A percentile compares a stretch with the other conserved stretches of the same genome.
Conservation (phyloP, 2,888 invertebrate genomes). For the Limenitis camilla region DNA sequence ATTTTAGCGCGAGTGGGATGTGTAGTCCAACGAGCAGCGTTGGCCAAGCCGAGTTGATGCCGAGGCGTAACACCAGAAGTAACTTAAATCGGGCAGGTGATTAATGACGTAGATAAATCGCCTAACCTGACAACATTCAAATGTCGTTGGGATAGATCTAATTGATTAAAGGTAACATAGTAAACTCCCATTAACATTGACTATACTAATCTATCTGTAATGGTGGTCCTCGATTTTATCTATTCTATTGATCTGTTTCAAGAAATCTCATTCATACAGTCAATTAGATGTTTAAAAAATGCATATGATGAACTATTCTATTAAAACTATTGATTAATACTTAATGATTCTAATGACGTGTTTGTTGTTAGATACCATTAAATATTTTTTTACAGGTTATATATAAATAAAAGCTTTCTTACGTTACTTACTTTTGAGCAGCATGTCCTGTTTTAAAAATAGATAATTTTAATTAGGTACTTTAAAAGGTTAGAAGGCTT, state of each 20-base stretch:
- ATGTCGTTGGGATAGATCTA: slow-evolving; percentile 1
- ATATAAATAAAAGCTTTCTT: no score
- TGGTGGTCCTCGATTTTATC: neutral
- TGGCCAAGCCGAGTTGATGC: neutral
- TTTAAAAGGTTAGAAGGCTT: no score
- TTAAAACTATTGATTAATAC: no score
- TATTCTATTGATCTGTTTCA: neutral
- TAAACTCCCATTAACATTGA: neutral
- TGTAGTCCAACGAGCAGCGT: neutral
- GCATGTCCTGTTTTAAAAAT: no score
- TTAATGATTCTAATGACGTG: no score
- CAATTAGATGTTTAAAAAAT: no score
- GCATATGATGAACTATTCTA: no score
- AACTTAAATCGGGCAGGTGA: slow-evolving; percentile 17
- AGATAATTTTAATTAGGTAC: no score
- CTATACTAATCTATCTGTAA: neutral
- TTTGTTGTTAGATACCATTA: no score
- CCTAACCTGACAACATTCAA: slow-evolving; percentile 7
- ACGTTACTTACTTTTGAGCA: no score
- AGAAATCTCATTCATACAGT: neutral
- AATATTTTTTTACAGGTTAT: no score
- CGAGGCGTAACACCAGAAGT: slow-evolving; percentile 23
- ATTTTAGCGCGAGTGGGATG: neutral
- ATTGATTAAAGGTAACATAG: neutral
- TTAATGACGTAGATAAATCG: slow-evolving; percentile 16